Conservation (phyloP, 2,797 vertebrate species). For the Cichlasoma orientale region DNA sequence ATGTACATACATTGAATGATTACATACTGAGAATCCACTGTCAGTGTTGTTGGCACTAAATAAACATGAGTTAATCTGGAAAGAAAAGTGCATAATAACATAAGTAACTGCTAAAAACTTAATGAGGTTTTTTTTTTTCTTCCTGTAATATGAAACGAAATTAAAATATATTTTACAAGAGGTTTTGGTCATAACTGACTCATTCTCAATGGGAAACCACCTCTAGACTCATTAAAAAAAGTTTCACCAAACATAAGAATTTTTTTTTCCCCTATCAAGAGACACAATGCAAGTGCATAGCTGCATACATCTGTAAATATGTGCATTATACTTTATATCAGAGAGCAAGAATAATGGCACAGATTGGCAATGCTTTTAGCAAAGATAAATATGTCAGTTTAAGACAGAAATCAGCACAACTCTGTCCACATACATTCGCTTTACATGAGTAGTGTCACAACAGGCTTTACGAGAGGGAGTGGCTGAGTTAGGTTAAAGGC, state of each 20-base stretch:
- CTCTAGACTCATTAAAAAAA: conserved; percentile 26
- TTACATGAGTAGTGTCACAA: conserved; percentile 35
- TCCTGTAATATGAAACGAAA: conserved; percentile 17
- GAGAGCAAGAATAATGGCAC: neutral
- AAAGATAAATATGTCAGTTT: neutral
- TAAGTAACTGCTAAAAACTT: conserved; percentile 1
- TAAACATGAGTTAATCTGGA: conserved; percentile 14
- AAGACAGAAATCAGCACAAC: neutral
- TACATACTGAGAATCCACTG: neutral
- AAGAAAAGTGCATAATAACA: conserved; percentile 33
- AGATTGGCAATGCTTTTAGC: neutral
- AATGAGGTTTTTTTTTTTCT: conserved; percentile 2
- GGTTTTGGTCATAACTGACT: conserved; percentile 19
- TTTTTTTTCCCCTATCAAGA: neutral
- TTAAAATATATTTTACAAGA: conserved; percentile 19
- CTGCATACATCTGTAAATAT: conserved; percentile 24
- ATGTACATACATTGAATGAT: conserved; percentile 16
- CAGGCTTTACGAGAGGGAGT: neutral
- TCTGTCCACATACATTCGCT: conserved; percentile 12
- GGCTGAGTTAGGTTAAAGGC: neutral
- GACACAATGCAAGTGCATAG: conserved; percentile 9
- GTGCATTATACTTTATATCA: conserved; percentile 16
- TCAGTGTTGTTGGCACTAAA: conserved; percentile 17
- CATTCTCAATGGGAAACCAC: neutral
- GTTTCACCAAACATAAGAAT: conserved; percentile 4